Evolutionary conservation across 92 coral and sea anemone species (phyloP).

Genomic region (Palythoa grandiflora): DNA sequence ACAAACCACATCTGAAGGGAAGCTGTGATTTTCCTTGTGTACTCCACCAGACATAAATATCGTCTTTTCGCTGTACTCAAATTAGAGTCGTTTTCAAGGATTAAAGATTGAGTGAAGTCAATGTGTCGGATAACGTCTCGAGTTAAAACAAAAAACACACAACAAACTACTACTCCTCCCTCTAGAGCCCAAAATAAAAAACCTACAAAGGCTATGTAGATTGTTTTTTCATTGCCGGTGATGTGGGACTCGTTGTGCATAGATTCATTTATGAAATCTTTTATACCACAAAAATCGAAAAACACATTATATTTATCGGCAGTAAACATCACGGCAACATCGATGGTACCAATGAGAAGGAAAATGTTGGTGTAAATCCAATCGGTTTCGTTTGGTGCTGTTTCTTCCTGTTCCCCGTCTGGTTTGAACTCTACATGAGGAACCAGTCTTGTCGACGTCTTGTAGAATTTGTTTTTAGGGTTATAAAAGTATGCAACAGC

Average conservation of each 20-base stretch:
- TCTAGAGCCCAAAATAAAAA: slow-evolving; percentile 58
- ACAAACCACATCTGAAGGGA: slow-evolving; percentile 64
- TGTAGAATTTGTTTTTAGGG: slow-evolving; percentile 45
- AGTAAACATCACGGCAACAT: slow-evolving; percentile 32
- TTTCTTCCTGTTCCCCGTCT: slow-evolving; percentile 27
- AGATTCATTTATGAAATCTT: slow-evolving; percentile 10
- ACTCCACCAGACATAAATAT: slow-evolving; percentile 63
- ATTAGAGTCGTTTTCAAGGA: slow-evolving; percentile 37
- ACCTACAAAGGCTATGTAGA: slow-evolving; percentile 17
- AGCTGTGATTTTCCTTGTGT: slow-evolving; percentile 52
- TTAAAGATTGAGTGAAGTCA: slow-evolving; percentile 63
- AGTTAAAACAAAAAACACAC: slow-evolving; percentile 65
- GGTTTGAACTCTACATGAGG: slow-evolving; percentile 67
- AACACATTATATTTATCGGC: slow-evolving; percentile 48
- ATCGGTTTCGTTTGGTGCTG: slow-evolving; percentile 38
- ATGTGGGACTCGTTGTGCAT: neutral
- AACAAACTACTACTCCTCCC: slow-evolving; percentile 59
- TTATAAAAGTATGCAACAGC: slow-evolving; percentile 58
- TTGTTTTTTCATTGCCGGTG: neutral
- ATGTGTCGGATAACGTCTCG: slow-evolving; percentile 66
- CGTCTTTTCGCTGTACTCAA: slow-evolving; percentile 59
- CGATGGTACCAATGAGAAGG: slow-evolving; percentile 55
- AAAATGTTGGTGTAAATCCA: slow-evolving; percentile 65
- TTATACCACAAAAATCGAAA: slow-evolving; percentile 62
- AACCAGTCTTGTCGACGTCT: slow-evolving; percentile 45